Evolutionary conservation across 2,888 invertebrate genomes (phyloP), one percentile per base, ranked within the genome.

Genomic region (Xanthostigma xanthostigma): DNA sequence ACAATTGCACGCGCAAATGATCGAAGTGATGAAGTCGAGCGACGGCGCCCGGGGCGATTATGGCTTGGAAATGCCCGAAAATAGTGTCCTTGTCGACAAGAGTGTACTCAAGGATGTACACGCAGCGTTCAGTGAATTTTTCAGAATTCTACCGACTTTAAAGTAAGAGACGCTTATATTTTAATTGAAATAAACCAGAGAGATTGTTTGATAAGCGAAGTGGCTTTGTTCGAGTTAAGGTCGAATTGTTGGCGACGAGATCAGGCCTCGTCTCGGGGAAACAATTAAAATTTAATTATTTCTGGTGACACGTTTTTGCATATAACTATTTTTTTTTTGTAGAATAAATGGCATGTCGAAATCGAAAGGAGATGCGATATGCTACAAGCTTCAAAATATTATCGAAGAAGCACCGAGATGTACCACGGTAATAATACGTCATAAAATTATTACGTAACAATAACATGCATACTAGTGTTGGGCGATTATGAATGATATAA

Each of bases 1-100:
- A 51, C 75, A 75, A 57, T 66, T 82, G 5, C 74, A 77, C 45
- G 67, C 72, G 13, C 77, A 79, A 63, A 69, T 81, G 58, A 70
- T 75, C 55, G 69, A 72, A 48, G 67, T 75, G 9, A 71, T 72
- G 53, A 56, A 57, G 8, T 49, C 46, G 12, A 53, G 53, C 10
- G 35, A 50, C 53, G 13, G 44, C 35, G 27, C 49, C 27, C 27
- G 27, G 6, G 27, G 27, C 27, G 27, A 27, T 27, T 6, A 27
- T 27, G 27, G 6, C 3, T 27, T 6, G 27, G 27, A 27, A 27
- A 27, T 6, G 27, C 6, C 27, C 27, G 27, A 27, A 27, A 27
- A 27, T 6, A 27, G 5, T 6, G 27, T 27, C 27, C 27, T 27
- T 27, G 43, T 48, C 8, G 13, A 48, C n/a, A 48, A 48, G 33